A percentile compares a stretch with the other conserved stretches of the same genome.
phyloP scores from a whole-genome alignment of 2,797 vertebrate species.

The Fistularia commersonii region DNA sequence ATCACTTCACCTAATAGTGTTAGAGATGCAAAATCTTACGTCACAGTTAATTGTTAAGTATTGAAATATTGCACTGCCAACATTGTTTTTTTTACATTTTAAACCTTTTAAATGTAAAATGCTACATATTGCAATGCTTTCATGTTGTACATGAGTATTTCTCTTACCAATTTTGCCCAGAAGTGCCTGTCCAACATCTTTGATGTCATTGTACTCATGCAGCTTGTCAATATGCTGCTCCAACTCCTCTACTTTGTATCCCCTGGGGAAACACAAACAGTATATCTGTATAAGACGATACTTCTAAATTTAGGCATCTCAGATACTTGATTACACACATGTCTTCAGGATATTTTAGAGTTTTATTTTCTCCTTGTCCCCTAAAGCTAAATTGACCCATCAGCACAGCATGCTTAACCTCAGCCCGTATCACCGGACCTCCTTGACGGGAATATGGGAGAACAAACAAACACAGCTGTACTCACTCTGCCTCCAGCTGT shows the following conservation, averaged over 20 bases:
- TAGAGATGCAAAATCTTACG: too few species aligned
- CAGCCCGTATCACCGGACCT: slow-evolving; percentile 2
- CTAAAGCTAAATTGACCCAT: slow-evolving; percentile 6
- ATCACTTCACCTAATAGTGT: too few species aligned
- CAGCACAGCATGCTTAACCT: not conserved
- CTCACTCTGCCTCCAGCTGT: slow-evolving; percentile 82
- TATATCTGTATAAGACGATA: not conserved
- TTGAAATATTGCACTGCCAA: too few species aligned
- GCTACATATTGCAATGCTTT: not conserved
- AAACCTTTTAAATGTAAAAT: too few species aligned
- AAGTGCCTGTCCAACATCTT: slow-evolving; percentile 89
- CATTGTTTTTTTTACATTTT: too few species aligned
- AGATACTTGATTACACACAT: too few species aligned
- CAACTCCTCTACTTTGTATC: slow-evolving; percentile 82
- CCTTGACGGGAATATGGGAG: slow-evolving; percentile 19
- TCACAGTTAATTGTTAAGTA: too few species aligned
- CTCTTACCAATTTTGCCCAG: slow-evolving; percentile 88
- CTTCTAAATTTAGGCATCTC: too few species aligned
- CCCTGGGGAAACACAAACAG: slow-evolving; percentile 68
- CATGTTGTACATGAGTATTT: not conserved
- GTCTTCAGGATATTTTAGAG: not conserved
- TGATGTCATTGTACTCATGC: slow-evolving; percentile 95
- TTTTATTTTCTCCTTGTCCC: not conserved
- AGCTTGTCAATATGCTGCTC: slow-evolving; percentile 86
- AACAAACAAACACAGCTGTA: slow-evolving; percentile 50